phyloP scores from a whole-genome alignment of 2,113 vertebrate species.

The Electrona antarctica region DNA sequence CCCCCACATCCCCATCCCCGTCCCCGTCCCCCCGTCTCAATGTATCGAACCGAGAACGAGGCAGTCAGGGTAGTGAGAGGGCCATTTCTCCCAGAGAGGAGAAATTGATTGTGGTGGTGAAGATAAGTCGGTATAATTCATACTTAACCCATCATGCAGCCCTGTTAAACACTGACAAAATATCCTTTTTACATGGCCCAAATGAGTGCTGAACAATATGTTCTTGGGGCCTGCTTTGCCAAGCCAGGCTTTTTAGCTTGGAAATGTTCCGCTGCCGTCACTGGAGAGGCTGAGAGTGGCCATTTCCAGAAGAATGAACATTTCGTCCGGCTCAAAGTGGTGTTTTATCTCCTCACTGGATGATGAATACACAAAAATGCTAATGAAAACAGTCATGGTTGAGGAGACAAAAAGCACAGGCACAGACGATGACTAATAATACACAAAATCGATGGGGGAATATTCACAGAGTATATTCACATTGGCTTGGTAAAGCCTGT shows the following conservation, averaged over 20 bases:
- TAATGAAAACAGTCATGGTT: constrained; percentile 47
- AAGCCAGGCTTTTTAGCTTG: constrained; percentile 29
- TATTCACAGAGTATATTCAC: neutral
- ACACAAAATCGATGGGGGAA: too few relatives aligned
- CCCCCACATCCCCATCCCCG: too few relatives aligned
- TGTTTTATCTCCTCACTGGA: constrained; percentile 30
- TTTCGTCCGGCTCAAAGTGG: constrained; percentile 20
- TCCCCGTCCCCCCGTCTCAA: constrained; percentile 29
- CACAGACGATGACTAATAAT: too few relatives aligned
- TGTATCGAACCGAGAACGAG: constrained; percentile 46
- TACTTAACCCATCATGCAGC: constrained; percentile 50
- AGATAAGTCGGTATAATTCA: constrained; percentile 54
- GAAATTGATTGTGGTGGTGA: constrained; percentile 49
- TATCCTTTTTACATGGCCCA: constrained; percentile 34
- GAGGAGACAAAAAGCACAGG: constrained; percentile 20
- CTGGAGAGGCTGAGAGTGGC: constrained; percentile 35
- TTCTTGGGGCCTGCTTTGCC: constrained; percentile 19
- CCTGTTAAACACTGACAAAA: constrained; percentile 58
- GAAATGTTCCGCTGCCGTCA: constrained; percentile 46
- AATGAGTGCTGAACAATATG: constrained; percentile 43
- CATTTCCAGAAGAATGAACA: constrained; percentile 44
- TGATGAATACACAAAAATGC: constrained; percentile 61
- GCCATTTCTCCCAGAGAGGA: constrained; percentile 26
- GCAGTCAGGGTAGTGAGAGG: constrained; percentile 13
- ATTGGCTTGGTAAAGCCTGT: neutral